These are phyloP conservation scores for Mantis religiosa DNA, from an alignment of 2,888 invertebrate species.

Conservation along the genomic window DNA sequence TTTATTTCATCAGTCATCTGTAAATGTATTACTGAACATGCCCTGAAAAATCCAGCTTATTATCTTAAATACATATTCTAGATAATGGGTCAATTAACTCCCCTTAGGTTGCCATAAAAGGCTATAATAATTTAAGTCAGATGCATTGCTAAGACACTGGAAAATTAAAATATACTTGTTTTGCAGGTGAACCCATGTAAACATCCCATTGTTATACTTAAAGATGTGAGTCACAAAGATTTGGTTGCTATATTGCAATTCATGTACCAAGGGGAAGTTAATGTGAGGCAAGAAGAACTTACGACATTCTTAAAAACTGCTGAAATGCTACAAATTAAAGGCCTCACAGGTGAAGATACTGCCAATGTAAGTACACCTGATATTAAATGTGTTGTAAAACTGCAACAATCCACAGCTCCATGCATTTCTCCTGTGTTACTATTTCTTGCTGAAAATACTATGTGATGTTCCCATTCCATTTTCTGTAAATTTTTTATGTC, in stretches of 20 bases:
- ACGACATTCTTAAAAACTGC: conserved; percentile 68
- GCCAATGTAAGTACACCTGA: background rate
- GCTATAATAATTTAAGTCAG: background rate
- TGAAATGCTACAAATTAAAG: conserved; percentile 68
- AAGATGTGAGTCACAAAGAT: conserved; percentile 66
- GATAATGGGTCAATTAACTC: too few relatives aligned
- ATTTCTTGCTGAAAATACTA: too few relatives aligned
- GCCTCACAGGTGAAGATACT: conserved; percentile 51
- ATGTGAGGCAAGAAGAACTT: conserved; percentile 68
- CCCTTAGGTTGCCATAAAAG: too few relatives aligned
- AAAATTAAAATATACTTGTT: background rate
- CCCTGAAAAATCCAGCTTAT: too few relatives aligned
- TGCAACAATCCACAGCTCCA: too few relatives aligned
- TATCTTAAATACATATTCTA: too few relatives aligned
- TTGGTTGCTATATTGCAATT: conserved; percentile 66
- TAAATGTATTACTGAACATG: too few relatives aligned
- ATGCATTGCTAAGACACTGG: background rate
- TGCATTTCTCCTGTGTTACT: too few relatives aligned
- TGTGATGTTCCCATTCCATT: too few relatives aligned
- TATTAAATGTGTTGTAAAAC: too few relatives aligned
- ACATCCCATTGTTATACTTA: conserved; percentile 56
- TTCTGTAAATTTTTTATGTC: too few relatives aligned
- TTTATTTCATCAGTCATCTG: too few relatives aligned
- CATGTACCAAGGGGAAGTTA: conserved; percentile 69
- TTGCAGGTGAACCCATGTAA: conserved; percentile 35